Conservation (phyloP, 2,797 vertebrate species). For the Myotis pilosus region DNA sequence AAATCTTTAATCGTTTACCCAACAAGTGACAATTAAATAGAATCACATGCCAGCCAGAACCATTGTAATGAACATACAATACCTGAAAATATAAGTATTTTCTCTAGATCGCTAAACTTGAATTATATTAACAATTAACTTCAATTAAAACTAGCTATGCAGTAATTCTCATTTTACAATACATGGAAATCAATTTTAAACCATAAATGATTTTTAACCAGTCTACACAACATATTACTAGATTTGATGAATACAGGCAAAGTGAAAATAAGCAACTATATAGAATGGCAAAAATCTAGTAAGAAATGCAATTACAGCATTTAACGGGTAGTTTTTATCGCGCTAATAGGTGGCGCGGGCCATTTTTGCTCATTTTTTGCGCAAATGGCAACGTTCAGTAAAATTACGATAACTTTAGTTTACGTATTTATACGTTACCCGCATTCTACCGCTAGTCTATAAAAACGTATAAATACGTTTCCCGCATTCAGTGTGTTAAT, state of each 20-base stretch:
- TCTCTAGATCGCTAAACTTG: conserved; percentile 17
- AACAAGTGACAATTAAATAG: background rate
- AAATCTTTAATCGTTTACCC: background rate
- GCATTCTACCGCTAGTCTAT: no score
- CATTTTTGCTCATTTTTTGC: no score
- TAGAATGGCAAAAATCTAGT: conserved; percentile 18
- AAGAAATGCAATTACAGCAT: conserved; percentile 22
- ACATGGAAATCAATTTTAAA: conserved; percentile 20
- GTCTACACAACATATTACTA: background rate
- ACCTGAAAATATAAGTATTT: background rate
- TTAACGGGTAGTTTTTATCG: background rate
- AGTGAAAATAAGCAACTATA: background rate
- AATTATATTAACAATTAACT: conserved; percentile 7
- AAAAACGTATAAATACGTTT: no score
- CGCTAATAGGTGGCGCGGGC: no score
- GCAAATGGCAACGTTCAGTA: no score
- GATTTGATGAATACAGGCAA: background rate
- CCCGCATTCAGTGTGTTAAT: background rate
- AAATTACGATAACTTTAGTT: no score
- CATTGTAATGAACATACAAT: background rate
- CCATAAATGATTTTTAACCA: conserved; percentile 41
- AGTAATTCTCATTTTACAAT: conserved; percentile 5
- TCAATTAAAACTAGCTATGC: conserved; percentile 32
- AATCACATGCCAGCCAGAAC: background rate
- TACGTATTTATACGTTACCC: no score